A percentile compares a stretch with the other conserved stretches of the same genome.
phyloP scores from a whole-genome alignment of 2,797 vertebrate genomes.

The Lophotriccus pileatus region DNA sequence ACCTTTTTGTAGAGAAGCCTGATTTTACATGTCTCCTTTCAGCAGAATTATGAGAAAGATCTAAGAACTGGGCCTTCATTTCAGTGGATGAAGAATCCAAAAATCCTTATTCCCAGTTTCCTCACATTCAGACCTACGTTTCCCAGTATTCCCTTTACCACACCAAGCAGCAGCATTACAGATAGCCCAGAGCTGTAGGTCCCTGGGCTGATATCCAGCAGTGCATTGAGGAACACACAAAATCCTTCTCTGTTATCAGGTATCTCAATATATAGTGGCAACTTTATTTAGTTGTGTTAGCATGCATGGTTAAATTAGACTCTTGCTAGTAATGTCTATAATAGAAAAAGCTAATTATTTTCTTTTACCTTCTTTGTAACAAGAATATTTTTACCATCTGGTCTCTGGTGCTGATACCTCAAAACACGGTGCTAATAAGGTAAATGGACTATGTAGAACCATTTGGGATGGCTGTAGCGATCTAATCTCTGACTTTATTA shows the following conservation, averaged over 20 bases:
- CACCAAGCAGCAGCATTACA: background rate
- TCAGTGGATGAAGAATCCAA: background rate
- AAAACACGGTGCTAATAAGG: background rate
- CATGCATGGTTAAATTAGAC: background rate
- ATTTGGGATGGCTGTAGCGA: background rate
- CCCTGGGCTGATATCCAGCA: background rate
- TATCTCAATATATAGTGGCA: background rate
- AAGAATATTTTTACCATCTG: background rate
- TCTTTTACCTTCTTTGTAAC: background rate
- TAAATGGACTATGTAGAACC: background rate
- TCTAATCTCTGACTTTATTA: background rate
- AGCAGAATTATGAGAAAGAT: background rate
- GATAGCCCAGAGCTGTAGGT: background rate
- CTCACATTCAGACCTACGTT: background rate
- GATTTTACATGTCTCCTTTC: background rate
- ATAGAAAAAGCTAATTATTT: background rate
- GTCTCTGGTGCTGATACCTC: background rate
- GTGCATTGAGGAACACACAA: fast-evolving
- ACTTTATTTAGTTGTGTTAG: background rate
- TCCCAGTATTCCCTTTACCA: background rate
- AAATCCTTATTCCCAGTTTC: background rate
- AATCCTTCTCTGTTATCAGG: background rate
- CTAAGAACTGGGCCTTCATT: background rate
- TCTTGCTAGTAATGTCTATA: background rate
- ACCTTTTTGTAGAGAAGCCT: background rate